Percentiles rank a stretch among this genome's conserved stretches.
Evolutionary conservation across 2,888 invertebrate genomes (phyloP).

Genomic region (Belgica antarctica): DNA sequence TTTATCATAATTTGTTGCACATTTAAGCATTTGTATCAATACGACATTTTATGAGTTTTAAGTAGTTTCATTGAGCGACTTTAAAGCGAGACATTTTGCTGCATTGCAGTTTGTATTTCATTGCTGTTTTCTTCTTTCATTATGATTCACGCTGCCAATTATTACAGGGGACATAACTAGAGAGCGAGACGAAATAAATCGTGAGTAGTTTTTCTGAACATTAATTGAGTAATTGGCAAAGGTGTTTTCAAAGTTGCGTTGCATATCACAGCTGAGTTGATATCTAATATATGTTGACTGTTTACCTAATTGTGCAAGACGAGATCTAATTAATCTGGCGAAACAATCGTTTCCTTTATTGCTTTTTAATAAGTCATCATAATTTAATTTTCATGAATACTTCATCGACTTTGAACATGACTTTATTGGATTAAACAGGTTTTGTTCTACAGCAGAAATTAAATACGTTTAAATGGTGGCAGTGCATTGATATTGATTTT

Average conservation of each 20-base stretch:
- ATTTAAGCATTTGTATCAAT: not conserved
- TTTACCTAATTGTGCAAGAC: constrained; percentile 3
- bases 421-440: too few relatives aligned
- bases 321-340: too few relatives aligned
- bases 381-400: too few relatives aligned
- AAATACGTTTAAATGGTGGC: too few relatives aligned
- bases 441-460: too few relatives aligned
- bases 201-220: constrained; percentile 68
- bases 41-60: not conserved
- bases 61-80: too few relatives aligned
- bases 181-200: constrained; percentile 70
- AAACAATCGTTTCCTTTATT: too few relatives aligned
- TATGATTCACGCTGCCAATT: constrained; percentile 42
- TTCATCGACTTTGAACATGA: too few relatives aligned
- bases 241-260: not conserved
- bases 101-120: constrained; percentile 27
- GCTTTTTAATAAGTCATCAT: too few relatives aligned
- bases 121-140: constrained; percentile 19
- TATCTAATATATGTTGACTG: not conserved
- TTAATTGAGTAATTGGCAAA: constrained; percentile 2
- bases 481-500: not conserved
- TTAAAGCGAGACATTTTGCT: too few relatives aligned
- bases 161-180: constrained; percentile 72
- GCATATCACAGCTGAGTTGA: not conserved
- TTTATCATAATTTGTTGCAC: constrained; percentile 4